phyloP scores from a whole-genome alignment of 2,113 vertebrate genomes.

The Suricata suricatta region DNA sequence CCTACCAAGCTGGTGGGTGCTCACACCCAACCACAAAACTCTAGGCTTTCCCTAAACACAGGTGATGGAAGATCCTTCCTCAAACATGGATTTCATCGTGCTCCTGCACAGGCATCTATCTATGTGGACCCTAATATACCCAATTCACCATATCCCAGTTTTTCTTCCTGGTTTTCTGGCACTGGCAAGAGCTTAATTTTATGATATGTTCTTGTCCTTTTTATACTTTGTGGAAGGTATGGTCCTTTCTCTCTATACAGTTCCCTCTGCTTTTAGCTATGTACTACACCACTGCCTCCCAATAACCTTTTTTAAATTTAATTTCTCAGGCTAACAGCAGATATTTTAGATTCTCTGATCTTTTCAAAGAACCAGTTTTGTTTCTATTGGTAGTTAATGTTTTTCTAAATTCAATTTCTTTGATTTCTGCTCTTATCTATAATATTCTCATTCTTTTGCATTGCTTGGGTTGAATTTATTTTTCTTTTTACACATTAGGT shows the following conservation, averaged over 20 bases:
- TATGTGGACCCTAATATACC: too few species aligned
- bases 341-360: not conserved
- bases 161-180: not conserved
- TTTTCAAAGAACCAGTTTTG: not conserved
- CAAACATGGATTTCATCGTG: not conserved
- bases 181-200: not conserved
- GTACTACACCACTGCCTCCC: not conserved
- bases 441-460: not conserved
- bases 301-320: not conserved
- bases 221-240: not conserved
- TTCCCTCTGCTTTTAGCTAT: not conserved
- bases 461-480: not conserved
- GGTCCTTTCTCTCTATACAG: not conserved
- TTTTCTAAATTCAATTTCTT: not conserved
- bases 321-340: not conserved
- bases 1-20: not conserved
- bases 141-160: not conserved
- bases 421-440: not conserved
- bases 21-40: not conserved
- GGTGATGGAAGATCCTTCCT: not conserved
- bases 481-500: not conserved
- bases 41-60: not conserved
- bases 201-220: not conserved
- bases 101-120: not conserved
- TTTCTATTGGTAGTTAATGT: not conserved